A percentile compares a stretch with the other conserved stretches of the same genome.
Evolutionary conservation across 2,888 invertebrate genomes (phyloP).

Genomic region (Lasioglossum leucozonium): DNA sequence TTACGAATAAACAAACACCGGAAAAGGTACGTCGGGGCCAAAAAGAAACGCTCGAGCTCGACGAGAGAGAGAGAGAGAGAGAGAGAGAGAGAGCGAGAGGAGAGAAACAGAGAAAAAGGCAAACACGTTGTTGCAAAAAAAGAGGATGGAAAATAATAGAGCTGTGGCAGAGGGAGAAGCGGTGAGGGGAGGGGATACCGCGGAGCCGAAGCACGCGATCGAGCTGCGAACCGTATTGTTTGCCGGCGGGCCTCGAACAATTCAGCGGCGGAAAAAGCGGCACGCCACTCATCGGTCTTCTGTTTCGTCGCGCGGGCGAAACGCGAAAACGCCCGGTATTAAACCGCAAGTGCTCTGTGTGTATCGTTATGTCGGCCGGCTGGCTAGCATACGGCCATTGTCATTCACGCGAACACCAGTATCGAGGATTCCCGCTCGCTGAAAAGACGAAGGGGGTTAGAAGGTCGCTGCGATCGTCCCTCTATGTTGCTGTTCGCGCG

Average conservation of each 20-base stretch:
- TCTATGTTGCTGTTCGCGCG: not conserved
- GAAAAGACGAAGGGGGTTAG: not conserved
- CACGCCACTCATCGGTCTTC: slow-evolving; percentile 23
- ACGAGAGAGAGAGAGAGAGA: not conserved
- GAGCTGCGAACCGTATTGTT: not conserved
- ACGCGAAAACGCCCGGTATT: slow-evolving; percentile 22
- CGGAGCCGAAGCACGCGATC: slow-evolving; percentile 5
- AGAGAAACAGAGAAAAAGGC: not conserved
- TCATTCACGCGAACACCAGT: not conserved
- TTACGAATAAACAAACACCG: slow-evolving; percentile 13
- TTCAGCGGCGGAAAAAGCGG: slow-evolving; percentile 28
- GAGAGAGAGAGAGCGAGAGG: not conserved
- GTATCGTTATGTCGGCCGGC: not conserved
- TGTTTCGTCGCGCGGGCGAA: slow-evolving; percentile 28
- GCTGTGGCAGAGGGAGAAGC: not conserved
- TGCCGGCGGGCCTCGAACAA: slow-evolving; percentile 28
- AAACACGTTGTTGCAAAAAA: not conserved
- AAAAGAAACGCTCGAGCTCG: not conserved
- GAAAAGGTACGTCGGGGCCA: not conserved
- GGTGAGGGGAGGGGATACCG: not conserved
- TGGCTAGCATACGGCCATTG: not conserved
- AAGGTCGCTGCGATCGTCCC: not conserved
- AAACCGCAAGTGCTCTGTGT: slow-evolving; percentile 14
- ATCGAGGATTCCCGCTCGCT: slow-evolving; percentile 2
- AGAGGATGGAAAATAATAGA: not conserved